Base-by-base conservation (phyloP, 2,113 vertebrate species). In the Hippocampus guttulatus region DNA sequence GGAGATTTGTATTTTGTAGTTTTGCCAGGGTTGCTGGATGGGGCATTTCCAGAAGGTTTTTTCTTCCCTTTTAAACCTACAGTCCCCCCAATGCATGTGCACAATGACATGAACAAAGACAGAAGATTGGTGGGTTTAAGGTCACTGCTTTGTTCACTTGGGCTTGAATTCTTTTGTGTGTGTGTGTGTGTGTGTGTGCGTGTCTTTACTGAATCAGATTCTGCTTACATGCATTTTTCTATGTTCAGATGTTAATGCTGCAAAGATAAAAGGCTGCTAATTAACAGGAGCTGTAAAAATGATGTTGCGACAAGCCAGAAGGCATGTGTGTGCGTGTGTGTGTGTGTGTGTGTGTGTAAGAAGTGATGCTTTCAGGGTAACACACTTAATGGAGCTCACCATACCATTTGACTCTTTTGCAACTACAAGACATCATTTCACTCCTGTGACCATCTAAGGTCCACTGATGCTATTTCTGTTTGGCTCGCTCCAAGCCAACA, bases 1-100 rank as follows among this genome's bases (percentile, higher is more conserved):
- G 89, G 90, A 88, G 73, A 73, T 91, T 92, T 88, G 92, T 38
- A 15, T 75, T 90, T 87, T 45, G 71, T n/a, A 49, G 77, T 83
- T 41, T 76, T 78, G 68, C 60, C 74, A 57, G 73, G 73, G 70
- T 76, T 81, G 86, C 84, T 80, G 78, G 87, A 91, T 84, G 87
- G 81, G 81, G 30, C 84, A 92, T 91, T 92, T 90, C 77, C 90
- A 89, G 89, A 91, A 85, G 90, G 85, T 86, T 81, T 70, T 77
- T 71, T 82, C 41, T 33, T 7, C 21, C 10, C 1, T 27, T 11
- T 27, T 38, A 61, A 74, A 68, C 23, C 68, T 47, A 62, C 60
- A 73, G 52, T 76, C 67, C 64, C 64, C 54, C 58, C 69, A 72
- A 67, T 74, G 79, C 82, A 76, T 78, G 72, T 84, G 79, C 82